Evolutionary conservation across 2,113 vertebrate genomes (phyloP).

Genomic region (Sander vitreus): DNA sequence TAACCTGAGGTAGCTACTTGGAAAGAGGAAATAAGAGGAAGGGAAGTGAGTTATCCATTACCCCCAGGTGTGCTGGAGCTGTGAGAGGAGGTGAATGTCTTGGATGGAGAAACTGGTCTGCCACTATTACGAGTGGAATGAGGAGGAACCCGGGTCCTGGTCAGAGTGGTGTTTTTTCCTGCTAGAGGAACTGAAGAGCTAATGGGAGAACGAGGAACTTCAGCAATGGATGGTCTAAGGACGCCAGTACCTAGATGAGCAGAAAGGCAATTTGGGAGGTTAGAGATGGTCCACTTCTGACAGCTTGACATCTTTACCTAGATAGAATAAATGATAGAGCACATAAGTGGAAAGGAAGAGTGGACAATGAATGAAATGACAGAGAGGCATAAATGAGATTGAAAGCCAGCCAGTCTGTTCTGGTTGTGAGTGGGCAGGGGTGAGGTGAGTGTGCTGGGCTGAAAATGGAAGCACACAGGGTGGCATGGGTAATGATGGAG

Average conservation of each 20-base stretch:
- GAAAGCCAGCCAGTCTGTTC: conserved; percentile 47
- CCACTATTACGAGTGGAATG: conserved; percentile 53
- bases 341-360: conserved; percentile 46
- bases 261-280: conserved; percentile 64
- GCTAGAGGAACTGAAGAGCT: conserved; percentile 65
- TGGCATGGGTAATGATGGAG: conserved; percentile 62
- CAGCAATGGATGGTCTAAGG: conserved; percentile 47
- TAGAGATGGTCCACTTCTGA: conserved; percentile 33
- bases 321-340: conserved; percentile 63
- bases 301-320: conserved; percentile 49
- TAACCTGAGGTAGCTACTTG: conserved; percentile 37
- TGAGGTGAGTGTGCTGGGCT: conserved; percentile 58
- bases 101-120: conserved; percentile 64
- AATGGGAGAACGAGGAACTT: conserved; percentile 66
- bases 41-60: conserved; percentile 67
- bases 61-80: conserved; percentile 71
- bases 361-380: conserved; percentile 67
- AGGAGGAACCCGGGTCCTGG: conserved; percentile 48
- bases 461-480: conserved; percentile 66
- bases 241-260: conserved; percentile 74
- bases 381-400: conserved; percentile 47
- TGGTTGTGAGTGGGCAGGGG: conserved; percentile 48
- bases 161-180: conserved; percentile 59
- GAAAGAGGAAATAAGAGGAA: conserved; percentile 21
- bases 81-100: conserved; percentile 65